These are phyloP conservation scores for Cochlearius cochlearius DNA, from an alignment of 2,113 vertebrate species.

Conservation along the genomic window DNA sequence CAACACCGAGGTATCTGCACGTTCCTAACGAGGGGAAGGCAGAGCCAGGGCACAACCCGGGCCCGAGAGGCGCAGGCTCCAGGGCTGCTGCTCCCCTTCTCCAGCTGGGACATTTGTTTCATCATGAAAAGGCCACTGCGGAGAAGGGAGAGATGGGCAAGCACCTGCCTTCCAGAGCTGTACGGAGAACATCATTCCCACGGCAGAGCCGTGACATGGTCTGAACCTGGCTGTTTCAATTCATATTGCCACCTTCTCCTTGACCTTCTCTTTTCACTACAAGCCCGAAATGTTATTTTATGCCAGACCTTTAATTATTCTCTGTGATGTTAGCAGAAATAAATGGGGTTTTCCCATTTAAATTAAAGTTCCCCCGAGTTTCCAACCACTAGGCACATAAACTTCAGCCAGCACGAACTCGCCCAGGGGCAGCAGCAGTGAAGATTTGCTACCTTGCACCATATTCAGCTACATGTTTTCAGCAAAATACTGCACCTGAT, in stretches of 20 bases:
- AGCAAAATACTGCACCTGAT: neutral
- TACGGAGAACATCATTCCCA: neutral
- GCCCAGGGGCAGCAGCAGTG: neutral
- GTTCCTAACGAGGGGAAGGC: neutral
- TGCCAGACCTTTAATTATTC: neutral
- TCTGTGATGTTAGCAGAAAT: neutral
- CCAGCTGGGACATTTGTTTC: neutral
- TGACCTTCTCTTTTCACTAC: neutral
- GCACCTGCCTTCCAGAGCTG: neutral
- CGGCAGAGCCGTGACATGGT: neutral
- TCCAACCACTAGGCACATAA: neutral
- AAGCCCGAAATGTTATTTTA: neutral
- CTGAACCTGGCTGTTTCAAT: neutral
- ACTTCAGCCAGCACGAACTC: neutral
- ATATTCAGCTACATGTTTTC: neutral
- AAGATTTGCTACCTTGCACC: neutral
- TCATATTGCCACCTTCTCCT: neutral
- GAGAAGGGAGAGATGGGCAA: neutral
- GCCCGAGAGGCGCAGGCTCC: rapidly evolving
- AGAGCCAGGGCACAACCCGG: neutral
- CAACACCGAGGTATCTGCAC: no score
- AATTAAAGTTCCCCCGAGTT: neutral
- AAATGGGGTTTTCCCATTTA: neutral
- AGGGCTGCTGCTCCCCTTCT: neutral
- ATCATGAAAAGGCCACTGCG: neutral